These are phyloP conservation scores for Sinocyclocheilus anophthalmus DNA, from an alignment of 2,113 vertebrate species.

Conservation along the genomic window DNA sequence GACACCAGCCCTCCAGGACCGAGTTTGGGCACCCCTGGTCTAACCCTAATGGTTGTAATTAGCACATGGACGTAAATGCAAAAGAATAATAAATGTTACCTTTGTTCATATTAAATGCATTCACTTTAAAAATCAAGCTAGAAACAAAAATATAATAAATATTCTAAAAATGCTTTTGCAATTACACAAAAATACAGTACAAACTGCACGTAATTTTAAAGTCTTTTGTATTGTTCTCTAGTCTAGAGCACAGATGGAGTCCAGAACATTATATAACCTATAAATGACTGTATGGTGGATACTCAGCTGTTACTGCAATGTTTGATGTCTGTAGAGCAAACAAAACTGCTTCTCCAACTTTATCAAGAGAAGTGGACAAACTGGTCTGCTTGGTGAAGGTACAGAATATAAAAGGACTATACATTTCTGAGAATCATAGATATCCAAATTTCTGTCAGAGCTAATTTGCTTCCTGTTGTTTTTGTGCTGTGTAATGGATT, in stretches of 20 bases:
- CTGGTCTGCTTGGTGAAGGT: neutral
- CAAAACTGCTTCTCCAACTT: neutral
- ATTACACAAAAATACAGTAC: neutral
- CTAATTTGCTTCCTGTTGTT: neutral
- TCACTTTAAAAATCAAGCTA: neutral
- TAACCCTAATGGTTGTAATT: neutral
- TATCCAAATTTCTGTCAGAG: neutral
- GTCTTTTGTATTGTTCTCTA: neutral
- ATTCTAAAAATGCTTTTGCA: neutral
- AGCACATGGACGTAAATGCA: neutral
- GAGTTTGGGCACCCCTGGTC: too few species aligned
- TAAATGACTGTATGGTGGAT: neutral
- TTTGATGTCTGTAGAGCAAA: conserved; percentile 11
- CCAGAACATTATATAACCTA: conserved; percentile 15
- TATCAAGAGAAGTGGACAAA: neutral
- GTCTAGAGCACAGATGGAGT: neutral
- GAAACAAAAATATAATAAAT: neutral
- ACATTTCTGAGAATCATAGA: neutral
- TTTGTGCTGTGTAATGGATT: neutral
- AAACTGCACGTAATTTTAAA: neutral
- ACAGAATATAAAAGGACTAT: neutral
- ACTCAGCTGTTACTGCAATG: conserved; percentile 10
- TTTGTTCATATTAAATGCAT: neutral
- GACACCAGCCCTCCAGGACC: too few species aligned
- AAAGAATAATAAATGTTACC: neutral